Evolutionary conservation across 2,113 vertebrate species (phyloP).

Genomic region (Sorex fumeus): DNA sequence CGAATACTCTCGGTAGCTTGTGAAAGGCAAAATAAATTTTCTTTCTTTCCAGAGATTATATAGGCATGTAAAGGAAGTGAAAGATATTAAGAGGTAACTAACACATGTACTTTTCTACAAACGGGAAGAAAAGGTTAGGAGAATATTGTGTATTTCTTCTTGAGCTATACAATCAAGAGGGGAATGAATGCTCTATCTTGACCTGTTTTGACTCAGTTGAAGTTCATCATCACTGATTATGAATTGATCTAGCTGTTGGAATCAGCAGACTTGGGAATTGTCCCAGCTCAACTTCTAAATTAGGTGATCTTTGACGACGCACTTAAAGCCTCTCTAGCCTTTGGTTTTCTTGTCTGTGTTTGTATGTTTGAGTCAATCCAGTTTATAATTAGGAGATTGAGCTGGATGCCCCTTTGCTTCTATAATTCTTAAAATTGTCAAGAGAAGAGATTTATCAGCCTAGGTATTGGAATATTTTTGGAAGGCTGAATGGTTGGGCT

Average conservation of each 20-base stretch:
- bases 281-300: not conserved
- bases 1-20: too few relatives aligned
- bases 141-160: not conserved
- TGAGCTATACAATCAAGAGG: not conserved
- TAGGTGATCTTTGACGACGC: not conserved
- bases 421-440: not conserved
- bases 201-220: not conserved
- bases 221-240: not conserved
- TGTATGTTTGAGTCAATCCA: not conserved
- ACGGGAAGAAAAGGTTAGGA: not conserved
- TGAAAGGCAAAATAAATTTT: too few relatives aligned
- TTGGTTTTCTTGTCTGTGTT: not conserved
- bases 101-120: not conserved
- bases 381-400: slow-evolving; percentile 8
- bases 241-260: not conserved
- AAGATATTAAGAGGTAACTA: not conserved
- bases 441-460: not conserved
- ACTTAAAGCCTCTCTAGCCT: not conserved
- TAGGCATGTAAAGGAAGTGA: not conserved
- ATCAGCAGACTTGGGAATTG: not conserved
- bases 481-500: not conserved
- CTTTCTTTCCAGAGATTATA: not conserved
- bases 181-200: not conserved
- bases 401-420: not conserved
- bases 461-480: not conserved